phyloP scores from a whole-genome alignment of 2,888 invertebrate genomes.

The Steinernema scapterisci region DNA sequence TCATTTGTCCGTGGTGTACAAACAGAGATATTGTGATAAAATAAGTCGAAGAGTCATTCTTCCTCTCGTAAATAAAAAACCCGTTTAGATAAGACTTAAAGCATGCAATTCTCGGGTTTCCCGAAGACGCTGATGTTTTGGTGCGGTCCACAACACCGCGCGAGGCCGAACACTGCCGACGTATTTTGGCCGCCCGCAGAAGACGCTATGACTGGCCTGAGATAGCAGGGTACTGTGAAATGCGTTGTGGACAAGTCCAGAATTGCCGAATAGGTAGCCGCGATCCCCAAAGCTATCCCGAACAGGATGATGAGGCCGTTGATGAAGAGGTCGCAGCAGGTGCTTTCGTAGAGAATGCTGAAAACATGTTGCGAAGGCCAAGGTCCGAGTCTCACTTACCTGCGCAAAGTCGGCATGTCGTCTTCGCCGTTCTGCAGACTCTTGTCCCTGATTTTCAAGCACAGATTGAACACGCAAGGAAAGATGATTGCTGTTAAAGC shows the following conservation, averaged over 20 bases:
- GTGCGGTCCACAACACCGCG: slow-evolving; percentile 2
- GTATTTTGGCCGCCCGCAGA: not conserved
- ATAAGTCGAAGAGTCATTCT: not conserved
- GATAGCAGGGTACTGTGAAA: slow-evolving; percentile 61
- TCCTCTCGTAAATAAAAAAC: too few relatives aligned
- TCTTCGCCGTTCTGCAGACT: slow-evolving; percentile 34
- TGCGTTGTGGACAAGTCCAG: slow-evolving; percentile 54
- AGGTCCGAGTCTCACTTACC: not conserved
- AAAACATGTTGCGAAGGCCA: not conserved
- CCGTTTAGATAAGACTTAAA: not conserved
- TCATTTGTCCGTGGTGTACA: too few relatives aligned
- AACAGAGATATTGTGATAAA: not conserved
- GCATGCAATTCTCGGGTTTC: slow-evolving; percentile 16
- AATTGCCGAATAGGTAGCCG: slow-evolving; percentile 64
- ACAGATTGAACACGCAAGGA: slow-evolving; percentile 51
- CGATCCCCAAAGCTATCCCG: slow-evolving; percentile 60
- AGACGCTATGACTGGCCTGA: slow-evolving; percentile 39
- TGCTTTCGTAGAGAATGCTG: slow-evolving; percentile 19
- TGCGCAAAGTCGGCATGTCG: slow-evolving; percentile 10
- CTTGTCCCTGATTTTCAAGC: slow-evolving; percentile 46
- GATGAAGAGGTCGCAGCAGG: slow-evolving; percentile 19
- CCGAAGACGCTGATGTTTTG: slow-evolving; percentile 18
- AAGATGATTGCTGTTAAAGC: slow-evolving; percentile 53
- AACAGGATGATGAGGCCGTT: slow-evolving; percentile 45
- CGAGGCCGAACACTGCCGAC: not conserved